Conservation (phyloP, 2,888 invertebrate genomes). For the Tenthredo livida region DNA sequence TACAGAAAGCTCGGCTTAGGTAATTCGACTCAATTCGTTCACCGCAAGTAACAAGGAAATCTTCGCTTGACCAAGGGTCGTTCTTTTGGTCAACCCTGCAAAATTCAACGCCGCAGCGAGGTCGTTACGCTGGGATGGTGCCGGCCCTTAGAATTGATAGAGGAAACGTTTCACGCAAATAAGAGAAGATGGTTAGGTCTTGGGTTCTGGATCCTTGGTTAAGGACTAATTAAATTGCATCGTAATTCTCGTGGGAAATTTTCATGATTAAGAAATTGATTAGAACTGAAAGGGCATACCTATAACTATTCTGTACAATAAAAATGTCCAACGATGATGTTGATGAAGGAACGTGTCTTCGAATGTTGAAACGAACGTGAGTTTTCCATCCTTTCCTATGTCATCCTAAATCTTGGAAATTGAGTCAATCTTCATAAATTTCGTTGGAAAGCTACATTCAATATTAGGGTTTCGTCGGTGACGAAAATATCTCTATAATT, state of each 20-base stretch:
- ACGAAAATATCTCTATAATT: background rate
- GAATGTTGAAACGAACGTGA: too few relatives aligned
- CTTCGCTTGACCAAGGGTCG: slow-evolving; percentile 12
- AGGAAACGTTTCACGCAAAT: slow-evolving; percentile 34
- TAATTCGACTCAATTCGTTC: slow-evolving; percentile 1
- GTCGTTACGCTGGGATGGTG: background rate
- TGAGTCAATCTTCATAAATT: background rate
- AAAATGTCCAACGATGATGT: background rate
- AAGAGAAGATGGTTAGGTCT: slow-evolving; percentile 8
- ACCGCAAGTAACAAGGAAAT: slow-evolving; percentile 4
- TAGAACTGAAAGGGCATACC: too few relatives aligned
- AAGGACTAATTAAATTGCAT: slow-evolving; percentile 43
- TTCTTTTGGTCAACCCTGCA: slow-evolving; percentile 4
- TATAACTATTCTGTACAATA: background rate
- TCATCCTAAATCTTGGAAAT: background rate
- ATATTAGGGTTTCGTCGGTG: background rate
- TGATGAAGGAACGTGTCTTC: too few relatives aligned
- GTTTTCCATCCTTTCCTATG: background rate
- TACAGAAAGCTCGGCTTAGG: background rate
- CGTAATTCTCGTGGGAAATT: slow-evolving; percentile 20
- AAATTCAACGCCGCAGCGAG: background rate
- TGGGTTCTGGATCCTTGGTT: background rate
- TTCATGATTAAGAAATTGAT: background rate
- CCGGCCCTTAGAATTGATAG: slow-evolving; percentile 8
- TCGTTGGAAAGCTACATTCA: background rate